Conservation (phyloP, 1,140 invertebrate species). For the Rhagoletis pomonella region DNA sequence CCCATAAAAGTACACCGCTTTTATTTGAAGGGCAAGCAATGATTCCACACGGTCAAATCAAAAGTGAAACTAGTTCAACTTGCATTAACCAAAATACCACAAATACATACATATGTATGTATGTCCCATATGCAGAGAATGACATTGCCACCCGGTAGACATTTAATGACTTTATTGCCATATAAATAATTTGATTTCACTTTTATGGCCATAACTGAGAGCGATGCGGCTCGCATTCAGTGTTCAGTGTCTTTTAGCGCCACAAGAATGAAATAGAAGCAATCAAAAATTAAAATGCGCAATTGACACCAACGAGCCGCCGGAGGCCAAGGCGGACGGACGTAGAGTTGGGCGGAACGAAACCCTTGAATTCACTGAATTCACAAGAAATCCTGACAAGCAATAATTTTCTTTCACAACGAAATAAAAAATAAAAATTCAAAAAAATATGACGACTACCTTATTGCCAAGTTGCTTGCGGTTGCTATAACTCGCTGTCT, state of each 20-base stretch:
- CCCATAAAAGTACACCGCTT: constrained; percentile 1
- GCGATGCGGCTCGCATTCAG: background rate
- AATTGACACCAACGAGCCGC: background rate
- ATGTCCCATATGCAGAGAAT: background rate
- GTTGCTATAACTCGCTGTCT: background rate
- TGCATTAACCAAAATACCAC: background rate
- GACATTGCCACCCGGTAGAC: constrained; percentile 53
- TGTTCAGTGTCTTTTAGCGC: background rate
- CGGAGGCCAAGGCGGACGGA: background rate
- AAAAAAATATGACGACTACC: constrained; percentile 21
- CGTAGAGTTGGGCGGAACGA: background rate
- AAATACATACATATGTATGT: background rate
- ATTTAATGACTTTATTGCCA: constrained; percentile 48
- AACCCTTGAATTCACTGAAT: constrained; percentile 44
- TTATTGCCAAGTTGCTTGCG: constrained; percentile 1
- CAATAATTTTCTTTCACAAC: constrained; percentile 42
- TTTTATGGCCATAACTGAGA: constrained; percentile 33
- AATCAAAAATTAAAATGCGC: background rate
- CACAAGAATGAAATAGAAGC: background rate
- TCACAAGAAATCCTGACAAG: constrained; percentile 51
- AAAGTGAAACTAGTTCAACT: background rate
- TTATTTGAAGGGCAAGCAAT: background rate
- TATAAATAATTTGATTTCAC: constrained; percentile 53
- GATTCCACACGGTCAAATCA: background rate
- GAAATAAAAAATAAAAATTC: background rate